Evolutionary conservation across 2,113 vertebrate genomes (phyloP), one percentile per base, ranked within the genome.

Genomic region (Grammomys surdaster): DNA sequence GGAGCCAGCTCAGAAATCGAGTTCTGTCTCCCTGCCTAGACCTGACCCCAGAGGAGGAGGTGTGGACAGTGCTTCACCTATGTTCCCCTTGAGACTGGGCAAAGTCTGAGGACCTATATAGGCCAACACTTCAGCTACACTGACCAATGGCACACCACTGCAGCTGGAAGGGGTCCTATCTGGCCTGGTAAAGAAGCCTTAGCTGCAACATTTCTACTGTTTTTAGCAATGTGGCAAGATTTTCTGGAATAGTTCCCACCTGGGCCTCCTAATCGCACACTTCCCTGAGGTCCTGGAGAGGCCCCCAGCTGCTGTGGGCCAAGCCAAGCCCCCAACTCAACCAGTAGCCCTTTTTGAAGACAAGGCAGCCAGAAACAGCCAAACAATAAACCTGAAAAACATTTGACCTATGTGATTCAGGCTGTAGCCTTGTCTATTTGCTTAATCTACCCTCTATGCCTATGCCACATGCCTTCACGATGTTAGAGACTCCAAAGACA

Each of bases 241-340:
- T 67, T 99, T 99, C 98, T 99, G 99, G 99, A 99, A 99, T 90
- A 99, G 99, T 9, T 99, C 99, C 14, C 99, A 99, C 97, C 99
- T 99, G 14, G 98, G 98, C 67, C 98, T 97, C 0, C 54, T 99
- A 0, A 69, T 99, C 20, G 97, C 98, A 54, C 98, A 99, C 97
- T 99, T 99, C 94, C 97, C 96, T 46, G 98, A 99, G 5, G 94
- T 99, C 82, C 98, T 99, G 17, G 94, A 97, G 3, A 85, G 0
- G 1, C 98, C 97, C 82, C 54, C 69, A 26, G 20, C 0, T 0
- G 97, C 73, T 88, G 91, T 0, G 8, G 96, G 54, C 92, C 88
- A 56, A 94, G 81, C 56, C 77, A 90, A 94, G 93, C 11, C 17
- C n/a, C 22, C 17, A 0, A n/a, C 33, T 22, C 3, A 0, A 65